Evolutionary conservation across 1,140 invertebrate species (phyloP).

Genomic region (Dendroctonus valens): DNA sequence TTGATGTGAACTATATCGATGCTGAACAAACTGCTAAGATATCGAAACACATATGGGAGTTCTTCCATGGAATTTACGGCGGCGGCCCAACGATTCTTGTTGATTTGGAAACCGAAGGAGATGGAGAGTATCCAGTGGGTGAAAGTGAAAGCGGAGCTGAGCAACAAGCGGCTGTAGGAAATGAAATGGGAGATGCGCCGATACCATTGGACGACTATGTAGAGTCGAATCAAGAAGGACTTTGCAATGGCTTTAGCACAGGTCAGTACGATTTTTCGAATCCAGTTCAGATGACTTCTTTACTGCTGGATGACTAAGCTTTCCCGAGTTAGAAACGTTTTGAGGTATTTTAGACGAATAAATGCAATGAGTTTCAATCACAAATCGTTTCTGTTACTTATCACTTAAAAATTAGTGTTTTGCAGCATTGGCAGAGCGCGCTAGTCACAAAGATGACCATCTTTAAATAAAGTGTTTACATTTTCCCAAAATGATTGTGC

Average conservation of each 20-base stretch:
- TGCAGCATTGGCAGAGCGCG: too few relatives aligned
- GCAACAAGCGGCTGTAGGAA: not conserved
- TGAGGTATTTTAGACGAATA: too few relatives aligned
- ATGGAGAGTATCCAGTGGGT: conserved; percentile 5
- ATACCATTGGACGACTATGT: not conserved
- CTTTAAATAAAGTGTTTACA: too few relatives aligned
- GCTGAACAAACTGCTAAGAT: conserved; percentile 69
- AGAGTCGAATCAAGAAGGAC: not conserved
- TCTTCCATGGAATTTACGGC: conserved; percentile 79
- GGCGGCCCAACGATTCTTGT: conserved; percentile 77
- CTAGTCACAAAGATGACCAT: too few relatives aligned
- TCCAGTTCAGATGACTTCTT: too few relatives aligned
- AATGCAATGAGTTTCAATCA: too few relatives aligned
- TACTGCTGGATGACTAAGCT: too few relatives aligned
- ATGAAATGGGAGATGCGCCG: conserved; percentile 6
- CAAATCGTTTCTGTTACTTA: too few relatives aligned
- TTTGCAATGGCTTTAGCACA: not conserved
- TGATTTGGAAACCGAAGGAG: conserved; percentile 28
- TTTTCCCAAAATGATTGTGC: too few relatives aligned
- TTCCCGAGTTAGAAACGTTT: too few relatives aligned
- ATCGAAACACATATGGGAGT: conserved; percentile 81
- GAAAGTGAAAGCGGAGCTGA: not conserved
- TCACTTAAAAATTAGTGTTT: too few relatives aligned
- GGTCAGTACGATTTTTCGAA: not conserved
- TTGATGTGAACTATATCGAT: conserved; percentile 51